Evolutionary conservation across 2,888 invertebrate genomes (phyloP).

Genomic region (Netelia virgata): DNA sequence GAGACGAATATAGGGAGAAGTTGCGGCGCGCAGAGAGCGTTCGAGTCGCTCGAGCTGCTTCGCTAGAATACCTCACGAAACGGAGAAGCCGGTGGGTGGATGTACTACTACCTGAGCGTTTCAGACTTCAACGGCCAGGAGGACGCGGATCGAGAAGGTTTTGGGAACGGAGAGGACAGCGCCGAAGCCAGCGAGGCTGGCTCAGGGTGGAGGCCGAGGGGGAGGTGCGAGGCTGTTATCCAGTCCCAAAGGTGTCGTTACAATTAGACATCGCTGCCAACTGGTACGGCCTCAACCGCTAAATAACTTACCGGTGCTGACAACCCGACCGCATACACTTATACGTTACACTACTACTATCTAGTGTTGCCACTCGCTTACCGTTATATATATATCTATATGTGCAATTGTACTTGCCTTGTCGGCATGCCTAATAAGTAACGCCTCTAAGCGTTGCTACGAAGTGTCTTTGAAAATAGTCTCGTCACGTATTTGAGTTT

Average conservation of each 20-base stretch:
- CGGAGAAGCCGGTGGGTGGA: slow-evolving; percentile 25
- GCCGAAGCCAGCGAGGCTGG: slow-evolving; percentile 68
- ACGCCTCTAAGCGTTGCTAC: slow-evolving; percentile 47
- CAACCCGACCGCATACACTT: slow-evolving; percentile 82
- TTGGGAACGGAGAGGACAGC: slow-evolving; percentile 41
- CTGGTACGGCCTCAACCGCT: slow-evolving; percentile 81
- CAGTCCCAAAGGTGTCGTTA: slow-evolving; percentile 84
- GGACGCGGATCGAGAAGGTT: slow-evolving; percentile 70
- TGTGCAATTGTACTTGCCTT: slow-evolving; percentile 53
- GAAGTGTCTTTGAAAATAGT: slow-evolving; percentile 49
- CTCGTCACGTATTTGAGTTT: slow-evolving; percentile 54
- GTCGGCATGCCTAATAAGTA: slow-evolving; percentile 67
- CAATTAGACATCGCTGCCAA: slow-evolving; percentile 84
- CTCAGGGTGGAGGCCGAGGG: background rate
- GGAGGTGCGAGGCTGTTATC: slow-evolving; percentile 75
- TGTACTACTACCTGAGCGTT: slow-evolving; percentile 75
- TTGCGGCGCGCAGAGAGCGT: slow-evolving; percentile 35
- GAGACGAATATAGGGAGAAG: slow-evolving; percentile 63
- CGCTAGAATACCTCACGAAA: slow-evolving; percentile 60
- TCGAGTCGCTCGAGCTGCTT: slow-evolving; percentile 38
- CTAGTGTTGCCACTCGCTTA: slow-evolving; percentile 14
- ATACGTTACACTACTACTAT: slow-evolving; percentile 52
- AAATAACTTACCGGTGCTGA: slow-evolving; percentile 84
- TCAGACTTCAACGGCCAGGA: slow-evolving; percentile 76
- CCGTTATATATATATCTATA: background rate